These are phyloP conservation scores for Nixonia krombeini DNA, from an alignment of 1,140 invertebrate genomes.

Conservation along the genomic window DNA sequence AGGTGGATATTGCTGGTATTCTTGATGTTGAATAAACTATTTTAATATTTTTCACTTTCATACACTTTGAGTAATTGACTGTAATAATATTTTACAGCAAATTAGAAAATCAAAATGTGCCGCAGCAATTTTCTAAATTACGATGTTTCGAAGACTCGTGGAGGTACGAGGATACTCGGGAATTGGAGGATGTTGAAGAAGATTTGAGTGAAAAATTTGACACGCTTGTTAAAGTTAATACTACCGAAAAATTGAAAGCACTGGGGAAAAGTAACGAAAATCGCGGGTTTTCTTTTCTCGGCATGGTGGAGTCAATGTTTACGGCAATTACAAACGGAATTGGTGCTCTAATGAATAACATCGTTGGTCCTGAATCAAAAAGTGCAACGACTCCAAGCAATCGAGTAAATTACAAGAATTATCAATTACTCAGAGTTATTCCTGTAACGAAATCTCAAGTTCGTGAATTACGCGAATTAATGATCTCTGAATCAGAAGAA, in stretches of 20 bases:
- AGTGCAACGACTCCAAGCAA: conserved; percentile 27
- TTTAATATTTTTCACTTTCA: too few species aligned
- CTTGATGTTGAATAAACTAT: too few species aligned
- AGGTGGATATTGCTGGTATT: too few species aligned
- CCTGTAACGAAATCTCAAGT: conserved; percentile 56
- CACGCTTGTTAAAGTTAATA: too few species aligned
- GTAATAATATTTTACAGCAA: neutral
- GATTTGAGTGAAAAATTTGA: conserved; percentile 8
- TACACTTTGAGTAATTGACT: neutral
- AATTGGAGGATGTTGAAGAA: conserved; percentile 25
- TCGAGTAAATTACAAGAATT: conserved; percentile 62
- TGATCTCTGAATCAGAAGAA: conserved; percentile 63
- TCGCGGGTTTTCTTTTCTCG: conserved; percentile 58
- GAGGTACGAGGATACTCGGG: conserved; percentile 23
- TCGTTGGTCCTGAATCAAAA: conserved; percentile 58
- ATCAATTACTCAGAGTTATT: conserved; percentile 62
- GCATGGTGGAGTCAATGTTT: conserved; percentile 58
- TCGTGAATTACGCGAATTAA: conserved; percentile 54
- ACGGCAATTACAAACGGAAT: conserved; percentile 51
- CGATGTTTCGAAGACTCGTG: conserved; percentile 32
- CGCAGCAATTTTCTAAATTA: conserved; percentile 11
- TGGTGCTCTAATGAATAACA: conserved; percentile 52
- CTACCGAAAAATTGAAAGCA: conserved; percentile 19
- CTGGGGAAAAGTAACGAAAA: too few species aligned
- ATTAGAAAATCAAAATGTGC: conserved; percentile 4